Percentiles rank a stretch among this genome's conserved stretches.
phyloP scores from a whole-genome alignment of 2,888 invertebrate species.

The Andricus curvator region DNA sequence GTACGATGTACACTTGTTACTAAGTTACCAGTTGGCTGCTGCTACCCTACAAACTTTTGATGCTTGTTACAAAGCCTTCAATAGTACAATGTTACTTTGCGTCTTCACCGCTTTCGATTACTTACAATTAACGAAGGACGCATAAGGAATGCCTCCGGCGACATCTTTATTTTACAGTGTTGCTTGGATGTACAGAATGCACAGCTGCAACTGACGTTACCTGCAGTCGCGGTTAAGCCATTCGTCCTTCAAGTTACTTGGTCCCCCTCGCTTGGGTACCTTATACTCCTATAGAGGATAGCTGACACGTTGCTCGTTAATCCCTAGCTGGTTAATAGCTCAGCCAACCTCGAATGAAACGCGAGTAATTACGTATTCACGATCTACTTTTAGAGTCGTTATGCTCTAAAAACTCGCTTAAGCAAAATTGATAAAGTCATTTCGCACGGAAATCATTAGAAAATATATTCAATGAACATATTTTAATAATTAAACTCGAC shows the following conservation, averaged over 20 bases:
- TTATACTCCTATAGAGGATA: constrained; percentile 1
- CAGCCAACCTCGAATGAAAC: constrained; percentile 17
- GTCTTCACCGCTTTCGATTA: constrained; percentile 22
- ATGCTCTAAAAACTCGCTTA: not conserved
- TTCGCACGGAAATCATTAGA: too few species aligned
- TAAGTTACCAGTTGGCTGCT: constrained; percentile 19
- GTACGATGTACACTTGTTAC: constrained; percentile 16
- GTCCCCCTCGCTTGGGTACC: not conserved
- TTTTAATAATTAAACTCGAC: too few species aligned
- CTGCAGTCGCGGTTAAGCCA: constrained; percentile 29
- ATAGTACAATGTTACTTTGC: constrained; percentile 23
- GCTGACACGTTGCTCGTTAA: constrained; percentile 20
- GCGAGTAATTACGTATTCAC: constrained; percentile 20
- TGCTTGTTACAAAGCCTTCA: constrained; percentile 25
- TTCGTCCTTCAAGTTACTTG: constrained; percentile 34
- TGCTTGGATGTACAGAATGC: constrained; percentile 31
- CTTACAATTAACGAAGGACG: constrained; percentile 30
- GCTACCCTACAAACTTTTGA: constrained; percentile 29
- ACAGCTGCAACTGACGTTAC: constrained; percentile 39
- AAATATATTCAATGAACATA: too few species aligned
- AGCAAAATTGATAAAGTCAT: not conserved
- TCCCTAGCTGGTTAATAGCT: constrained; percentile 25
- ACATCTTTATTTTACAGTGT: constrained; percentile 38
- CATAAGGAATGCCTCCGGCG: constrained; percentile 29
- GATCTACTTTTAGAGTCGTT: constrained; percentile 10